These are phyloP conservation scores for Aquatica leii DNA, from an alignment of 2,888 invertebrate species.

Conservation along the genomic window DNA sequence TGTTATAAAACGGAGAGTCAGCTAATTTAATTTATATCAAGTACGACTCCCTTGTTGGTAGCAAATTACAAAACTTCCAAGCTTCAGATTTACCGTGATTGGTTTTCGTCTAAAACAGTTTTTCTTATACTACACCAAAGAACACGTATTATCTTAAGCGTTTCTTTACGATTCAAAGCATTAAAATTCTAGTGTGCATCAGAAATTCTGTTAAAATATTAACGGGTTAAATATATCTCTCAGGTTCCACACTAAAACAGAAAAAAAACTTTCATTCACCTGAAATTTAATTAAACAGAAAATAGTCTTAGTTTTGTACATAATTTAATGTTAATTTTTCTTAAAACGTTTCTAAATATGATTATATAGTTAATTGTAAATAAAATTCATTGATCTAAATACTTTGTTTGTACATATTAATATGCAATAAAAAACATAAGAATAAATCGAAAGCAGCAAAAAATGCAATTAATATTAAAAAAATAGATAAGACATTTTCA, in stretches of 20 bases:
- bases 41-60: constrained; percentile 38
- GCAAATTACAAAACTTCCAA: constrained; percentile 38
- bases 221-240: constrained; percentile 12
- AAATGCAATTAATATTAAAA: too few relatives aligned
- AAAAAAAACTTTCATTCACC: too few relatives aligned
- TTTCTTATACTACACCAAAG: constrained; percentile 16
- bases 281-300: too few relatives aligned
- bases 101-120: constrained; percentile 37
- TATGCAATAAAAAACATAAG: too few relatives aligned
- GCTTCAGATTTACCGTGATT: constrained; percentile 37
- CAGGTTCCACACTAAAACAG: constrained; percentile 3
- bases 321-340: too few relatives aligned
- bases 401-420: too few relatives aligned
- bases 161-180: constrained; percentile 16
- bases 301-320: too few relatives aligned
- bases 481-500: too few relatives aligned
- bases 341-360: too few relatives aligned
- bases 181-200: constrained; percentile 26
- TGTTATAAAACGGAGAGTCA: constrained; percentile 35
- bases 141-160: constrained; percentile 23
- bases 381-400: too few relatives aligned
- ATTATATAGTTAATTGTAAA: too few relatives aligned
- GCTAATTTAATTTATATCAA: constrained; percentile 40
- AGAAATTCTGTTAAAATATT: constrained; percentile 16
- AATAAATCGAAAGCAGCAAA: too few relatives aligned